These are phyloP conservation scores for Drosophila repleta DNA, from an alignment of 1,140 invertebrate genomes.

Conservation along the genomic window DNA sequence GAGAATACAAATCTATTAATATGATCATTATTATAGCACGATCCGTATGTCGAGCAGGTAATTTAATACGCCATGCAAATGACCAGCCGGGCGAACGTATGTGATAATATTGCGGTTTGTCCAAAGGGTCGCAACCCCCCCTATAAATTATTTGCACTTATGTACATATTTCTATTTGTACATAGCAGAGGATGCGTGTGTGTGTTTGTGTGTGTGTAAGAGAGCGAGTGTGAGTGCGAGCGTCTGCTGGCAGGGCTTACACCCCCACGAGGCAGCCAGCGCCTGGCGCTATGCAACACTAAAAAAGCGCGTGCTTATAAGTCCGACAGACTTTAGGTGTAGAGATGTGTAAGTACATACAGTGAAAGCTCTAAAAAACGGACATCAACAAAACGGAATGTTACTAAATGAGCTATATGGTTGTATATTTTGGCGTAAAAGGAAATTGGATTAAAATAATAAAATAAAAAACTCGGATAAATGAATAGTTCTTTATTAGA, in stretches of 20 bases:
- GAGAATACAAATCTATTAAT: not conserved
- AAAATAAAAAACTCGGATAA: not conserved
- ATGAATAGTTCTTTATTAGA: not conserved
- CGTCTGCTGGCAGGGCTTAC: constrained; percentile 45
- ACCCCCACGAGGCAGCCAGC: constrained; percentile 36
- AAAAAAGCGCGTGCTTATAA: constrained; percentile 69
- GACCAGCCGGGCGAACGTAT: constrained; percentile 25
- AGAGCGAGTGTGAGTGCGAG: constrained; percentile 45
- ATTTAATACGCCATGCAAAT: constrained; percentile 4
- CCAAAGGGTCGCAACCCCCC: constrained; percentile 26
- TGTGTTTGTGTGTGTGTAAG: constrained; percentile 16
- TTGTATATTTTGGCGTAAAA: not conserved
- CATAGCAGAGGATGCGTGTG: constrained; percentile 37
- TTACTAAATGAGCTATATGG: not conserved
- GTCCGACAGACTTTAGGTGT: constrained; percentile 39
- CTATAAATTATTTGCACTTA: constrained; percentile 74
- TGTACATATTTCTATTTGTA: constrained; percentile 60
- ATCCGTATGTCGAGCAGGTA: constrained; percentile 6
- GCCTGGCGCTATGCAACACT: constrained; percentile 79
- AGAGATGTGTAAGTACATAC: constrained; percentile 17
- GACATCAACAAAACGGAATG: not conserved
- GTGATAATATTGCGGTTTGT: constrained; percentile 35
- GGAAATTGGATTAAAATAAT: no score
- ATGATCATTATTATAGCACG: constrained; percentile 16
- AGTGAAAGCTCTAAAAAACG: not conserved